Base-by-base conservation (phyloP, 1,140 invertebrate genomes). In the Penaeus vannamei region DNA sequence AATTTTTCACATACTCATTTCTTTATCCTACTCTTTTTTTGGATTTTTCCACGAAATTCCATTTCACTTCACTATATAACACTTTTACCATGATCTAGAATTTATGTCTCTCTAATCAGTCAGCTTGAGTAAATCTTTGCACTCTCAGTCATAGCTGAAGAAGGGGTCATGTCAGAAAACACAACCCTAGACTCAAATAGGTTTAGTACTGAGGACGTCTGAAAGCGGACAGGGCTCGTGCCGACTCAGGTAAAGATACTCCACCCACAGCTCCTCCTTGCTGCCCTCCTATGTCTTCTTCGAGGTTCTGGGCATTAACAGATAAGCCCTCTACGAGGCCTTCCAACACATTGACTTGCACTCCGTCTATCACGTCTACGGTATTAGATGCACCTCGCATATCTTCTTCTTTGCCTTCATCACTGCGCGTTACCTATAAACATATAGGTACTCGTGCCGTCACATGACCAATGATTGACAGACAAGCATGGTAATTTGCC, bases 381-480 rank as follows among this genome's bases (percentile, higher is more conserved):
- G 79, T 87, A 79, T 80, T 84, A 72, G 90, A 84, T n/a, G 88
- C 88, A 69, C 88, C 88, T 59, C 79, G 72, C 87, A 91, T 86
- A 83, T 91, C 87, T 72, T 91, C 90, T 82, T 91, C 90, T 69
- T 91, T 91, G 53, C 90, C 90, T 84, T 91, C 90, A 90, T 91
- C 90, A 87, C 83, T 91, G 87, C 90, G 84, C 84, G 90, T 91
- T 61, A 91, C 87, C 90, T 91, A 91, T 85, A 91, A 91, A 77
- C 85, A 82, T 66, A 90, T 64, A 83, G 77, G 84, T 61, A 79
- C 53, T 82, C 84, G 62, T 64, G 64, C 69, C 69, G 77, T 66
- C 81, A 81, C 66, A 76, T 84, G 32, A 84, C 59, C 42, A 66
- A 26, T 46, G 46, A 14, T 32, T 72, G 76, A 59, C 53, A 36